Evolutionary conservation across 2,797 vertebrate species (phyloP).

Genomic region (Platyrinchus mystaceus): DNA sequence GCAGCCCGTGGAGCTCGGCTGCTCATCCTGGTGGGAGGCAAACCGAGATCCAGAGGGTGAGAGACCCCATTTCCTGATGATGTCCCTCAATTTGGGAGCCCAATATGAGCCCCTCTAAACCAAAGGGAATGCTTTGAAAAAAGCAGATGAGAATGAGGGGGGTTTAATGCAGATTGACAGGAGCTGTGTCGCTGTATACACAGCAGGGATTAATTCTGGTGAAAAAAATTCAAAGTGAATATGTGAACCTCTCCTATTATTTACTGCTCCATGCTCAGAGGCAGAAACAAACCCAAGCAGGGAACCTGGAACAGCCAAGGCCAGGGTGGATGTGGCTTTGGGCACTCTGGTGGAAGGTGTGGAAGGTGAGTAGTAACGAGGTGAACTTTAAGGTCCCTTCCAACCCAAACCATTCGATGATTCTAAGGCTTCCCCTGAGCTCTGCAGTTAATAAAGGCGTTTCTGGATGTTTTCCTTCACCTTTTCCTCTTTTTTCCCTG

Average conservation of each 20-base stretch:
- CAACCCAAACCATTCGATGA: not conserved
- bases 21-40: not conserved
- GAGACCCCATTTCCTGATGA: not conserved
- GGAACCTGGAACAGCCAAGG: not conserved
- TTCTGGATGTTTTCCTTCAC: not conserved
- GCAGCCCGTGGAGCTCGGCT: not conserved
- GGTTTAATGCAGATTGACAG: not conserved
- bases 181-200: not conserved
- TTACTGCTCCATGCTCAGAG: not conserved
- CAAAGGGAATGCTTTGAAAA: not conserved
- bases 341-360: not conserved
- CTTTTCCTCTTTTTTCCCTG: not conserved
- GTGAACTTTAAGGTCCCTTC: not conserved
- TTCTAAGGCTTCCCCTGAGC: not conserved
- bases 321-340: not conserved
- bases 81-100: not conserved
- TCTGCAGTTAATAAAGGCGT: not conserved
- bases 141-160: not conserved
- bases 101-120: not conserved
- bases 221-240: not conserved
- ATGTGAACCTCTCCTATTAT: not conserved
- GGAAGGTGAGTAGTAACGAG: fast-evolving
- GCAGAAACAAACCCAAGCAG: not conserved
- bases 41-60: not conserved
- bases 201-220: not conserved